Evolutionary conservation across 1,140 invertebrate genomes (phyloP), one percentile per base, ranked within the genome.

Genomic region (Chlorops oryzae): DNA sequence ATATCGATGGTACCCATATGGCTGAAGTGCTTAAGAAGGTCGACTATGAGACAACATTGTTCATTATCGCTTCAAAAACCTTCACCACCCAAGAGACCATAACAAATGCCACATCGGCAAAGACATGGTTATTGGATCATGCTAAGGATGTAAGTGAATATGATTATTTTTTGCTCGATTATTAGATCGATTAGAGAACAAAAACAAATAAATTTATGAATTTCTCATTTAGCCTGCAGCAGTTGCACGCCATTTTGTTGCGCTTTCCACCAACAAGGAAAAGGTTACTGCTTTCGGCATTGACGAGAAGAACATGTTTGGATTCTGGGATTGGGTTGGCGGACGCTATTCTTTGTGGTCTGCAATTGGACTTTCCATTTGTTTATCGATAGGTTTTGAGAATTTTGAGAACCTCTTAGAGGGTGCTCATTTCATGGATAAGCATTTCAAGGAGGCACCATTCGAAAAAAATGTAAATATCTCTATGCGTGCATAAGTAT

Each of bases 321-420:
- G 87, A 40, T 99, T 99, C 74, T 99, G 97, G 96, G 96, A 99
- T 76, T 99, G 96, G 94, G 96, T 99, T 50, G 97, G 96, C 41
- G 97, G 96, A 58, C 82, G 96, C 47, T 97, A 96, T 72, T 98
- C 95, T 0, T 75, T 98, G 2, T 99, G 96, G 96, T 98, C 95
- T 1, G 96, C 96, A 5, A 98, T 99, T 76, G 96, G 97, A 37
- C 75, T 99, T 6, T 96, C 95, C 3, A 97, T 99, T 73, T 88
- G 87, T 22, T 75, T 98, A 7, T 85, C 88, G 51, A 86, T 99
- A 73, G 95, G 95, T 22, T 97, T 88, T 73, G 90, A 96, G 28
- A 98, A 98, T 74, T 99, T 98, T 79, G 84, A 91, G 72, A 82
- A 92, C 61, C 77, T 99, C 13, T 75, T 98, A 18, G 83, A 84